Evolutionary conservation across 35 echinoderm and acorn worm species (phyloP).

Genomic region (Heliocidaris erythrogramma): DNA sequence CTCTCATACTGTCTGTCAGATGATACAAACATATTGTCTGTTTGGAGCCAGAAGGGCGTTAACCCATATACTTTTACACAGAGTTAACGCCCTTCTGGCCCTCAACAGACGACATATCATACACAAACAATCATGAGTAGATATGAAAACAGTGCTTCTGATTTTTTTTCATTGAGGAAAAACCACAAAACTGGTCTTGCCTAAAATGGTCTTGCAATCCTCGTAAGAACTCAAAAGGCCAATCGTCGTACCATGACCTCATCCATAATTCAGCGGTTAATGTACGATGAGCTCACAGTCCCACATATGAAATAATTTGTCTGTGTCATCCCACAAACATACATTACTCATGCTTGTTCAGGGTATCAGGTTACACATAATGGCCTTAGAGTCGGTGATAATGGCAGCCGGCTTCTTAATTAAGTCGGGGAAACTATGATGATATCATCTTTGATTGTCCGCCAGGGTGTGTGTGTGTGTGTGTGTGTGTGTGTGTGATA

Average conservation of each 20-base stretch:
- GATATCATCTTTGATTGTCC: slow-evolving; percentile 25
- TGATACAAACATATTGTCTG: too few relatives aligned
- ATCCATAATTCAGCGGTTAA: not conserved
- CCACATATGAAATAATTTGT: slow-evolving; percentile 31
- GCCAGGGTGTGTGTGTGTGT: not conserved
- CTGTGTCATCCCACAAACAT: slow-evolving; percentile 6
- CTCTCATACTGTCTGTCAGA: too few relatives aligned
- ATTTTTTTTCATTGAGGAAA: too few relatives aligned
- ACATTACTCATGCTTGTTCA: slow-evolving; percentile 27
- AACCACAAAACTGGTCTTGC: too few relatives aligned
- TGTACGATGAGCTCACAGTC: slow-evolving; percentile 21
- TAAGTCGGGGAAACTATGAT: not conserved
- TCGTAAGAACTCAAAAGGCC: not conserved
- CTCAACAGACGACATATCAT: too few relatives aligned
- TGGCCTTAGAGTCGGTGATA: not conserved
- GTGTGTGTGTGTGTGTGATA: not conserved
- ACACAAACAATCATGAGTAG: not conserved
- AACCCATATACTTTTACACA: too few relatives aligned
- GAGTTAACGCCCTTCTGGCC: too few relatives aligned
- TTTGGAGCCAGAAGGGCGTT: too few relatives aligned
- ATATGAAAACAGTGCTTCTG: not conserved
- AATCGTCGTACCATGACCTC: not conserved
- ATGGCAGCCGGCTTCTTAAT: slow-evolving; percentile 36
- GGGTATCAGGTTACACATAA: not conserved
- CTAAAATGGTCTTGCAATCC: not conserved